These are phyloP conservation scores for Melanocharis versteri DNA, from an alignment of 2,113 vertebrate species.

Conservation along the genomic window DNA sequence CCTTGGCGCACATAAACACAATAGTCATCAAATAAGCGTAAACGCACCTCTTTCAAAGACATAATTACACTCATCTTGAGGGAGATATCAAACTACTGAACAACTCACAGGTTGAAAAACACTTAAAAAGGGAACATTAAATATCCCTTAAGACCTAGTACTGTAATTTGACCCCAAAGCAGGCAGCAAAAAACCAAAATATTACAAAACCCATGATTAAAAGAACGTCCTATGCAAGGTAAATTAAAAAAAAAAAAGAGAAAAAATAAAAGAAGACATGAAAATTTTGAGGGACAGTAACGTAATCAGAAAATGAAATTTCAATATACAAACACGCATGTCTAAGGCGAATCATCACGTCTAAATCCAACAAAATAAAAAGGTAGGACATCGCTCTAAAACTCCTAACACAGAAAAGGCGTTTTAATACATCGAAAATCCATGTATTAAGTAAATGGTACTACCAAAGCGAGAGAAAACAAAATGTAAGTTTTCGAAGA, in stretches of 20 bases:
- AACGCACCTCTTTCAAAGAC: rapidly evolving
- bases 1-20: rapidly evolving
- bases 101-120: rapidly evolving
- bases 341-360: rapidly evolving
- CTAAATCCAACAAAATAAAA: rapidly evolving
- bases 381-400: rapidly evolving
- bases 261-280: rapidly evolving
- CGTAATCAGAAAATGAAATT: rapidly evolving
- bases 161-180: rapidly evolving
- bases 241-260: rapidly evolving
- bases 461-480: rapidly evolving
- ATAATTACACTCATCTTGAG: rapidly evolving
- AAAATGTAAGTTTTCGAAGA: rapidly evolving
- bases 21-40: rapidly evolving
- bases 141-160: rapidly evolving
- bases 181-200: rapidly evolving
- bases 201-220: rapidly evolving
- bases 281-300: rapidly evolving
- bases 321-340: rapidly evolving
- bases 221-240: rapidly evolving
- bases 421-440: rapidly evolving
- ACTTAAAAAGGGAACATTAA: rapidly evolving
- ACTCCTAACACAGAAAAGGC: rapidly evolving
- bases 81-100: rapidly evolving
- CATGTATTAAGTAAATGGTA: rapidly evolving